Evolutionary conservation across 2,888 invertebrate genomes (phyloP), one percentile per base, ranked within the genome.

Genomic region (Brachyopa scutellaris): DNA sequence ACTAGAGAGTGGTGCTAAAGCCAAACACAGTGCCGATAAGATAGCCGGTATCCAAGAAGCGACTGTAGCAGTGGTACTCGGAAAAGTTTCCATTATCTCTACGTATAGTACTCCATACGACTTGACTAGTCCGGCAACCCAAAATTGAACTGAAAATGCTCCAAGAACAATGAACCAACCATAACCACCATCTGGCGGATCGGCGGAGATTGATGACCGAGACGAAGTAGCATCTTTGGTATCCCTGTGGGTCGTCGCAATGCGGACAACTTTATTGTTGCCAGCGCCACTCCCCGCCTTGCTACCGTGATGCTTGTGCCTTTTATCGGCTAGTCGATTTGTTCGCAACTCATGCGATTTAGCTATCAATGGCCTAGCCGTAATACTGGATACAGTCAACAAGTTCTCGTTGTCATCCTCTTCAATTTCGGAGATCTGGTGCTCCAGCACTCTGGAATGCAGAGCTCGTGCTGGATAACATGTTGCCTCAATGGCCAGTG

Each of bases 41-140:
- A 95, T 94, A 0, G 95, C 95, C 0, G 95, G 95, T 85, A 95
- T 95, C 95, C 95, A 95, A 0, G 95, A 95, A 0, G 95, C 95
- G 0, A 95, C 93, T 0, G 94, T 93, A 26, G 94, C 95, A 0
- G 95, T 93, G 0, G 94, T 94, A 61, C 94, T 94, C 0, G 94
- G 93, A 88, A 95, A 95, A 0, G 94, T 95, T 88, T 95, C 95
- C 93, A 95, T 93, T 70, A 95, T 94, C 90, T 95, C 95, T 72
- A 95, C 94, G 86, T 95, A 95, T 0, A 96, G 91, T 13, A 96
- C 95, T 0, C 96, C 95, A 87, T 95, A 95, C 0, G 95, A 95
- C 88, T 95, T 95, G 86, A 95, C 95, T 72, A 95, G 92, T 0
- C 95, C 95, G 0, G 95, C 95, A 31, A 95, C 95, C 93, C 95